Percentiles rank a stretch among this genome's conserved stretches.
These are phyloP conservation scores for Epinotia brunnichana DNA, from an alignment of 2,888 invertebrate species.

Conservation along the genomic window DNA sequence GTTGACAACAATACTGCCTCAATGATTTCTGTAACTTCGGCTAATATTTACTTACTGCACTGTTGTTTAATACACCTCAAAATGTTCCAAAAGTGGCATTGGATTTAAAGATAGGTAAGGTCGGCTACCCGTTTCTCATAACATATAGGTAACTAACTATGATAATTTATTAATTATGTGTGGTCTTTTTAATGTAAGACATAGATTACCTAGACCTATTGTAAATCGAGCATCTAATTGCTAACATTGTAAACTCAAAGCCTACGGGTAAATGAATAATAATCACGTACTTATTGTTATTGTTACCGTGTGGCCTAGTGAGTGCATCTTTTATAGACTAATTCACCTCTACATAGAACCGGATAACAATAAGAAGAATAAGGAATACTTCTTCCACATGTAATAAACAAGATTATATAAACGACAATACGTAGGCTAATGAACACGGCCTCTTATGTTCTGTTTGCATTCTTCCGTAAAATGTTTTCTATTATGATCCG, in stretches of 20 bases:
- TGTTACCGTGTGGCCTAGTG: constrained; percentile 9
- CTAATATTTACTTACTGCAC: neutral
- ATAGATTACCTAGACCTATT: neutral
- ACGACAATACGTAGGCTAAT: no score
- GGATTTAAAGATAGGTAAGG: neutral
- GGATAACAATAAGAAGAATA: neutral
- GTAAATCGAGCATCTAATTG: neutral
- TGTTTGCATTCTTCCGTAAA: no score
- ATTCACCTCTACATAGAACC: constrained; percentile 10
- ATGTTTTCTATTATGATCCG: no score
- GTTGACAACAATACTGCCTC: neutral
- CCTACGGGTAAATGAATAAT: constrained; percentile 24
- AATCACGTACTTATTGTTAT: constrained; percentile 4
- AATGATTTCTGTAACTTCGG: neutral
- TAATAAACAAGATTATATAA: neutral
- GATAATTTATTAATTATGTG: neutral
- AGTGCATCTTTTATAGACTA: constrained; percentile 10
- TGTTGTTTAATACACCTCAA: no score
- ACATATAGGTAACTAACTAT: neutral
- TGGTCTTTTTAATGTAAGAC: neutral
- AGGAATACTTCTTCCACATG: neutral
- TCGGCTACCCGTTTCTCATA: neutral
- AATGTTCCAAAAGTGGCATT: no score
- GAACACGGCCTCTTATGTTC: no score
- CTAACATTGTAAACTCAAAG: neutral